phyloP scores from a whole-genome alignment of 2,113 vertebrate genomes.

The Coptodon rendalli region DNA sequence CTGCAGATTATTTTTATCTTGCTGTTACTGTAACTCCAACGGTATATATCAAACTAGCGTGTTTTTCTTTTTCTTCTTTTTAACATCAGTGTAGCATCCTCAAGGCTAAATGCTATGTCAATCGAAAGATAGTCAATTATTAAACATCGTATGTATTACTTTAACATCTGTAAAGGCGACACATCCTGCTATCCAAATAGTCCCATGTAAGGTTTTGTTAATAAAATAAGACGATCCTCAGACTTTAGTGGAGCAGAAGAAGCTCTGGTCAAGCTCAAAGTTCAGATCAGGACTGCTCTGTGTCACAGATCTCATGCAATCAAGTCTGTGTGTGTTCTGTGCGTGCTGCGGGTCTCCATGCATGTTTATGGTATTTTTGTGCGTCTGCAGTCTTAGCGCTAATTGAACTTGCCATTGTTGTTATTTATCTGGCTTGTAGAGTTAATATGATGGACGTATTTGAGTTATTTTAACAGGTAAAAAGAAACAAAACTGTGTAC shows the following conservation, averaged over 20 bases:
- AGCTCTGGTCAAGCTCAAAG: conserved; percentile 40
- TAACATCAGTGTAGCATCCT: background rate
- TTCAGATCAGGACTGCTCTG: background rate
- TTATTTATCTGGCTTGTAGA: background rate
- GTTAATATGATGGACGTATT: background rate
- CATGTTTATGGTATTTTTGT: background rate
- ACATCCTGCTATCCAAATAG: background rate
- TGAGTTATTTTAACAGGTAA: background rate
- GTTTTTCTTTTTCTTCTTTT: background rate
- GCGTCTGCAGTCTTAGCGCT: background rate
- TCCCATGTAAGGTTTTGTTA: background rate
- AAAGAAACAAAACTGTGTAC: background rate
- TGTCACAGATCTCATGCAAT: conserved; percentile 18
- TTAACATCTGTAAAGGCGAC: background rate
- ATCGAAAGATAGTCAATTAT: background rate
- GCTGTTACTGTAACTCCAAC: background rate
- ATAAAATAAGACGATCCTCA: background rate
- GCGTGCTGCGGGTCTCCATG: background rate
- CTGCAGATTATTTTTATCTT: background rate
- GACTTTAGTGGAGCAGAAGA: conserved; percentile 1
- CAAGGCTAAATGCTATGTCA: background rate
- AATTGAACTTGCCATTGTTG: background rate
- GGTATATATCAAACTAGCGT: background rate
- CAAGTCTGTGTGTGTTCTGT: background rate
- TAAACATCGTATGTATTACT: background rate